Evolutionary conservation across 2,888 invertebrate species (phyloP).

Genomic region (Pyrrhosoma nymphula): DNA sequence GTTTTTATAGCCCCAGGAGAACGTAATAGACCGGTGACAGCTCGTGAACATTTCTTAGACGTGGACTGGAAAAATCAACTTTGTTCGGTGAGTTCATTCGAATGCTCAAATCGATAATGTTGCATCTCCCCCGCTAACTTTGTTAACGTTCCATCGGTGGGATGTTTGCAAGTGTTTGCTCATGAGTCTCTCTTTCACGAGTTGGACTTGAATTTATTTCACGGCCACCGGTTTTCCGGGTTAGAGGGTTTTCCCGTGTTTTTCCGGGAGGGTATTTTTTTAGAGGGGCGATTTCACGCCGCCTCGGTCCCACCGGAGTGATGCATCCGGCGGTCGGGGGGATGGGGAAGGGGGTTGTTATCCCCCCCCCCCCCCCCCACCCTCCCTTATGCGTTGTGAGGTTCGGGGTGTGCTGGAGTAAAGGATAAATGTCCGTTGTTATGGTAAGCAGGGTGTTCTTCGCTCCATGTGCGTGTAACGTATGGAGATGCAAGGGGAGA

Average conservation of each 20-base stretch:
- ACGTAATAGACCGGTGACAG: not conserved
- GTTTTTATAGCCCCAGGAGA: too few relatives aligned
- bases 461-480: conserved; percentile 5
- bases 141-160: too few relatives aligned
- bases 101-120: not conserved
- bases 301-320: not conserved
- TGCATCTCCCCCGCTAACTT: not conserved
- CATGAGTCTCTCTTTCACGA: not conserved
- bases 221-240: not conserved
- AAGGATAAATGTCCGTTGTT: not conserved
- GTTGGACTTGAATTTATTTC: not conserved
- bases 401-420: not conserved
- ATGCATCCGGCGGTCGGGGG: not conserved
- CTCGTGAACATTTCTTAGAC: not conserved
- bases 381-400: not conserved
- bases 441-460: conserved; percentile 7
- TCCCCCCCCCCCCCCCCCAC: not conserved
- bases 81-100: not conserved
- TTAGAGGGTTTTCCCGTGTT: not conserved
- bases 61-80: not conserved
- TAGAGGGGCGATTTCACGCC: not conserved
- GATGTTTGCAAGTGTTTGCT: not conserved
- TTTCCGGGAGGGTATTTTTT: not conserved
- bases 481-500: not conserved
- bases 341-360: not conserved